phyloP scores from a whole-genome alignment of 1,140 invertebrate species.

The Dermatophagoides farinae region DNA sequence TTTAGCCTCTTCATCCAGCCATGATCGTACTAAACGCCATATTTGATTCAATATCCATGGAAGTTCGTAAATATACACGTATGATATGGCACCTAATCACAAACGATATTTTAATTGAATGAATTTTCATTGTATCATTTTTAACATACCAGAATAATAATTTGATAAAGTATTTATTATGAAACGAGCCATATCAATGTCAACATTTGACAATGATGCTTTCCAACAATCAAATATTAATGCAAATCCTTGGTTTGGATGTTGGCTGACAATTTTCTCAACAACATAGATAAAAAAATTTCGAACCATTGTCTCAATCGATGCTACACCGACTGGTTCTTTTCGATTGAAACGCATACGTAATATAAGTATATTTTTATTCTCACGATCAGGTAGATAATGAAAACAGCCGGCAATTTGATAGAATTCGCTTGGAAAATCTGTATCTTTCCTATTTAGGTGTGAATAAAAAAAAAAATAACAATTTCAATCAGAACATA shows the following conservation, averaged over 20 bases:
- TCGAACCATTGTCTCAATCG: slow-evolving; percentile 1
- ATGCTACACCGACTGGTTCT: background rate
- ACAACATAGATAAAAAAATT: slow-evolving; percentile 7
- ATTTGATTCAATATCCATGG: slow-evolving; percentile 16
- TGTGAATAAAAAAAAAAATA: background rate
- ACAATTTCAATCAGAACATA: background rate
- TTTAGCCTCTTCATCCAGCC: slow-evolving; percentile 4
- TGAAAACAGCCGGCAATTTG: slow-evolving; percentile 5
- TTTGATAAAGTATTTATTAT: slow-evolving; percentile 9
- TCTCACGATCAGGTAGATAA: slow-evolving; percentile 7
- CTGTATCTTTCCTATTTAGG: background rate
- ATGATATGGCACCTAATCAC: background rate
- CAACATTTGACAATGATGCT: slow-evolving; percentile 11
- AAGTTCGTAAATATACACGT: slow-evolving; percentile 11
- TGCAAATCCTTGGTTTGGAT: slow-evolving; percentile 5
- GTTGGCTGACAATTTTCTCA: slow-evolving; percentile 4
- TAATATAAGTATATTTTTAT: background rate
- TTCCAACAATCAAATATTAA: slow-evolving; percentile 7
- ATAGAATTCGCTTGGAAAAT: slow-evolving; percentile 9
- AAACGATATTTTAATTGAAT: background rate
- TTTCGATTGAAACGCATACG: background rate
- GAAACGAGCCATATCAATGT: slow-evolving; percentile 11
- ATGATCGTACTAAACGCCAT: slow-evolving; percentile 11
- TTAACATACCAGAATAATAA: slow-evolving; percentile 7
- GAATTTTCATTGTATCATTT: background rate